Conservation (phyloP, 2,113 vertebrate species). For the Stigmatopora argus region DNA sequence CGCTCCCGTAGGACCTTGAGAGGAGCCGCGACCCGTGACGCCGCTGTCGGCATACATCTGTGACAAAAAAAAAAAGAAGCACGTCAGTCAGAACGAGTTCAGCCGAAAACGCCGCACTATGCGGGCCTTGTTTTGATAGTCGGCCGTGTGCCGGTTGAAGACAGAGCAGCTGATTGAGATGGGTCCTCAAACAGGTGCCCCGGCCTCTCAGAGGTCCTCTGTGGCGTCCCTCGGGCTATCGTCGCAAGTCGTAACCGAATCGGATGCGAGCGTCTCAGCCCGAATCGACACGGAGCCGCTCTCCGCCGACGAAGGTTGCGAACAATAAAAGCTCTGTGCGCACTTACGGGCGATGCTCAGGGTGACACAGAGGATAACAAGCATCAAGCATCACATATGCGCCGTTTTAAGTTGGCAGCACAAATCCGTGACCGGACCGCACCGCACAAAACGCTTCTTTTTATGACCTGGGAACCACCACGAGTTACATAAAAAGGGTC, state of each 20-base stretch:
- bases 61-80: slow-evolving; percentile 12
- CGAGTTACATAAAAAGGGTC: background rate
- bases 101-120: slow-evolving; percentile 15
- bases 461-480: background rate
- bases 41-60: slow-evolving; percentile 42
- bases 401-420: slow-evolving; percentile 13
- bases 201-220: slow-evolving; percentile 10
- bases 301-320: slow-evolving; percentile 13
- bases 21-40: slow-evolving; percentile 21
- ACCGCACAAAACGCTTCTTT: background rate
- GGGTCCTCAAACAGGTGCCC: slow-evolving; percentile 38
- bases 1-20: slow-evolving; percentile 27
- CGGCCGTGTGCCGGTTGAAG: slow-evolving; percentile 27
- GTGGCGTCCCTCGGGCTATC: slow-evolving; percentile 12
- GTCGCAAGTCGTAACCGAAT: slow-evolving; percentile 26
- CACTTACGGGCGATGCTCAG: background rate
- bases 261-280: slow-evolving; percentile 24
- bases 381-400: slow-evolving; percentile 18
- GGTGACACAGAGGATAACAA: slow-evolving; percentile 13
- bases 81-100: slow-evolving; percentile 18
- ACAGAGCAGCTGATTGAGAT: slow-evolving; percentile 41
- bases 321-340: slow-evolving; percentile 32
- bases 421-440: slow-evolving; percentile 6
- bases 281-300: slow-evolving; percentile 29
- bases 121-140: slow-evolving; percentile 17